Base-by-base conservation (phyloP, 1,140 invertebrate species). In the Meloidogyne chitwoodi region DNA sequence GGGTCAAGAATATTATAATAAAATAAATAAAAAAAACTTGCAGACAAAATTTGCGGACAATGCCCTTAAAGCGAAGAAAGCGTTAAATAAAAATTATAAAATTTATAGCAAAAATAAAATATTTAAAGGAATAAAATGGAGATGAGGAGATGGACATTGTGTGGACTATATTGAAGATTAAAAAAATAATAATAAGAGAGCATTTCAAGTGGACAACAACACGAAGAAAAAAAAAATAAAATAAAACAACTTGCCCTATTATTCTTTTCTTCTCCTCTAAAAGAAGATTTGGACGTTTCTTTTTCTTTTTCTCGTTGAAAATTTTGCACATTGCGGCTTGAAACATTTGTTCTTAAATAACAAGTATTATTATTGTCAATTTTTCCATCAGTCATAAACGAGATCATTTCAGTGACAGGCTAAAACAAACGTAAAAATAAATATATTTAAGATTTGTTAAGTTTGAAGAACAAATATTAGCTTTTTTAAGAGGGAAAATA, bases 211-310 rank as follows among this genome's bases (percentile, higher is more conserved):
- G 29, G 56, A 73, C 26, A 56, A 2, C 16, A 48, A 38, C 67
- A 38, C 27, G 16, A 27, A 41, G n/a, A 14, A 8, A 26, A 31
- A 44, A 16, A 44, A 11, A 10, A 48, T 4, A 14, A 6, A 2
- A 6, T n/a, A 31, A 31, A 11, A 41, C 31, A 64, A 64, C 71
- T 73, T 63, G 71, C 71, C 71, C 71, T 73, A 31, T 56, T 61
- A 56, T 61, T 64, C n/a, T 73, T 38, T 63, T 61, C 56, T 34
- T 19, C 64, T 31, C n/a, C 10, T 8, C 0, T 6, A 38, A 8
- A 38, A 31, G 2, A 31, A 38, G 34, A 34, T 29, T 61, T 73
- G 24, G 29, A 34, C 24, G 24, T 19, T 12, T 22, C 27, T 34
- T n/a, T n/a, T n/a, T 63, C 56, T 26, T 22, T 31, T 63, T 31